Base-by-base conservation (phyloP, 2,797 vertebrate genomes). In the Pterois miles region DNA sequence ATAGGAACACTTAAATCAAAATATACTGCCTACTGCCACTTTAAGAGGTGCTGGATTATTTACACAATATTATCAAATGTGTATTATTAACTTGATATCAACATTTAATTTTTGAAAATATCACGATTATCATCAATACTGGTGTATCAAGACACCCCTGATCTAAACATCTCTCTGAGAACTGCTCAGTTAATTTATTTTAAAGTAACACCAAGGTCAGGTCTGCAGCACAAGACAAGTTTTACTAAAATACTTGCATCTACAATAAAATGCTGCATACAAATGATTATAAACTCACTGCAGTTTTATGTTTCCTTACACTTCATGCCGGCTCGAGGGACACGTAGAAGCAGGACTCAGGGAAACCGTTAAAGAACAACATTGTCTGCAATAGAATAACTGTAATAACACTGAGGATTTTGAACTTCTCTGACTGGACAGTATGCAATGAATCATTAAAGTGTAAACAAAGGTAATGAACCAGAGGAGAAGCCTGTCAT, bases 261-360 rank as follows among this genome's bases (percentile, higher is more conserved):
- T 74, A 69, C 48, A 67, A 54, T 25, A 14, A 23, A 1, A 22
- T 13, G 43, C 59, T 59, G 70, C 70, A 73, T 72, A 60, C 16
- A 46, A 18, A 85, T 82, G 2, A 59, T 31, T 22, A 14, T 29
- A 20, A 78, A 38, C 12, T 27, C 64, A 14, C 31, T 50, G 71
- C 65, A 56, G 84, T 71, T 81, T 74, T 34, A 16, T 18, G 58
- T 71, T 62, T 81, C 33, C 69, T 77, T 76, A 4, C 3, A 11
- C 78, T 85, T 85, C 65, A 60, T 50, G 66, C 25, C 48, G 2
- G 62, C 20, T 64, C 48, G 29, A 80, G 23, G 40, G 1, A 18
- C 20, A 3, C 5, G 54, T 16, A 48, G 23, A 71, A 36, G 6
- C 50, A 34, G 5, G 58, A 33, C 14, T 10, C 8, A 50, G 25